Base-by-base conservation (phyloP, 23 tunicate species). In the Halocynthia roretzi region DNA sequence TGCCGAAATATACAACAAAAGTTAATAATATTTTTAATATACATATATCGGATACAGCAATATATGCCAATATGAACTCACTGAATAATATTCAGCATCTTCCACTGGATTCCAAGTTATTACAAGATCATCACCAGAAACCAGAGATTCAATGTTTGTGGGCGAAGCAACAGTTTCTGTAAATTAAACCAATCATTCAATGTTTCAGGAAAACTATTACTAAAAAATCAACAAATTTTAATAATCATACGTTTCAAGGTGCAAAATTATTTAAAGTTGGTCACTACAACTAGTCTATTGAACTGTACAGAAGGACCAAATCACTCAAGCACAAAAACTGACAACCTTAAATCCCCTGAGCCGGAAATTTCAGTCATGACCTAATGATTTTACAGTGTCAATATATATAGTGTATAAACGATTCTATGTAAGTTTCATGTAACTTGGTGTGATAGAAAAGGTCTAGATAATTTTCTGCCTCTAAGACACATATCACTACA, bases 71-170 rank as follows among this genome's bases (percentile, higher is more conserved):
- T 31, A 31, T 31, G 63, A 71, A 74, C 61, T 54, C 22, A 74
- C 78, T 22, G 19, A 19, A 48, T 74, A 74, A 10, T 64, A 17
- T 8, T 74, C 78, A 54, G 78, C 78, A 54, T 74, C 21, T 21
- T 6, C 60, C 14, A 74, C 21, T 20, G 19, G 31, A 50, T 74
- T 44, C 78, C 78, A 74, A 22, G 63, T 54, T 8, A 74, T 64
- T 10, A 5, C 56, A 54, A 74, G 31, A 65, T 65, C 70, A 65
- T 65, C 31, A 48, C 70, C 70, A 65, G 70, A 65, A 2, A 65
- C 70, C 0, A 5, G 5, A 10, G 31, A 40, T 65, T 15, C 0
- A 8, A 48, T 48, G 15, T 65, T 65, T 9, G 70, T 20, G 22
- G 70, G 70, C 31, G 70, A 8, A 8, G 70, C 9, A 20, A 65